These are phyloP conservation scores for Gryon sp. DNA, from an alignment of 1,140 invertebrate genomes.

Conservation along the genomic window DNA sequence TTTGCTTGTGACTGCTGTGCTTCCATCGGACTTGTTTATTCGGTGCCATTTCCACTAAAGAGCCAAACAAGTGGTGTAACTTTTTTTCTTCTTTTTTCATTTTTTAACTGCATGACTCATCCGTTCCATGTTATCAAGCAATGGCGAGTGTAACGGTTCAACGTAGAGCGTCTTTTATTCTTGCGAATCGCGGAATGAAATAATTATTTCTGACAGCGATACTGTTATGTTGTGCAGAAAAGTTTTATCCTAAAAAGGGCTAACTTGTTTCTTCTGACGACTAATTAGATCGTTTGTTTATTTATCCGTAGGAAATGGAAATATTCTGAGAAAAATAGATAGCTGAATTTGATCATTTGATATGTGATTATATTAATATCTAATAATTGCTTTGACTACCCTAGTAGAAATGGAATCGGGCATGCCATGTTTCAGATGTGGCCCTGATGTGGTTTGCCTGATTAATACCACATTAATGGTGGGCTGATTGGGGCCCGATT, in stretches of 20 bases:
- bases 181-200: conserved; percentile 49
- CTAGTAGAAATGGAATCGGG: no score
- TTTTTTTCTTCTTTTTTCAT: conserved; percentile 6
- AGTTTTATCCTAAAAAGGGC: conserved; percentile 33
- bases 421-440: no score
- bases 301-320: no score
- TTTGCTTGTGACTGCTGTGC: conserved; percentile 3
- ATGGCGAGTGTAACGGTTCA: conserved; percentile 42
- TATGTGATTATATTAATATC: no score
- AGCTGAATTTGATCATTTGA: no score
- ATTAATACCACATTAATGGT: no score
- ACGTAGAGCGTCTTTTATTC: conserved; percentile 29
- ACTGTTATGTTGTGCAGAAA: conserved; percentile 36
- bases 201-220: conserved; percentile 56
- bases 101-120: conserved; percentile 43
- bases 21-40: no score
- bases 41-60: conserved; percentile 15
- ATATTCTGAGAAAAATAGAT: no score
- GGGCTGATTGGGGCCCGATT: no score
- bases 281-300: conserved; percentile 48
- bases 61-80: conserved; percentile 24
- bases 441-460: no score
- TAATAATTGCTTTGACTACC: no score
- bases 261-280: conserved; percentile 22
- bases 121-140: conserved; percentile 9